Evolutionary conservation across 1,140 invertebrate genomes (phyloP), one percentile per base, ranked within the genome.

Genomic region (Pachyrhynchus sulphureomaculatus): DNA sequence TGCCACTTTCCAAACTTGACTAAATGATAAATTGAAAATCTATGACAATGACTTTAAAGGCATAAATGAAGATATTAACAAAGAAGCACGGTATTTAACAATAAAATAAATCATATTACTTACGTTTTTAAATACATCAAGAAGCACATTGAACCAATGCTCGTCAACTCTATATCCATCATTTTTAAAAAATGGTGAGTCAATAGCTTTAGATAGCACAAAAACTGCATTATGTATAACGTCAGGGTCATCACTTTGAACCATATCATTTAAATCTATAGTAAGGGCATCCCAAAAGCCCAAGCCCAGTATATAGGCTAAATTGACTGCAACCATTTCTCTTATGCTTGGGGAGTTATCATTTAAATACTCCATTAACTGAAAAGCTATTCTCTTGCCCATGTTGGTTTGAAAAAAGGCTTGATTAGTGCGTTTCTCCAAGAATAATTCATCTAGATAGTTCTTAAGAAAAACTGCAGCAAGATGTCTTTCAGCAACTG

Each of bases 381-480:
- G 45, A 12, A 45, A 23, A 9, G 13, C 13, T 23, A 61, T 6
- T 10, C 4, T 36, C 36, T 53, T 61, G 3, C 59, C 59, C 44
- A 21, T 26, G 10, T 24, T 20, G 18, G 34, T 61, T 17, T 45
- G 8, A 17, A 33, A 47, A 3, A 61, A 21, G 4, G 34, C 48
- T 12, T 9, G 1, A 44, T 49, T 45, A 18, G n/a, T 6, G 8
- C 24, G 17, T 4, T 2, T n/a, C 13, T 53, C 17, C 8, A 26
- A n/a, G n/a, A 34, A 54, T n/a, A 56, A 18, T 23, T 47, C 52
- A 21, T 57, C 45, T 4, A 63, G 21, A 32, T 63, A 63, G 39
- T 63, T 63, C 23, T 57, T 63, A 4, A 63, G 23, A 36, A 56
- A 63, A 4, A 63, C 47, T 32, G 52, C 26, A 18, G 61, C 61